Conservation (phyloP, 2,113 vertebrate genomes). For the Scatophagus argus region DNA sequence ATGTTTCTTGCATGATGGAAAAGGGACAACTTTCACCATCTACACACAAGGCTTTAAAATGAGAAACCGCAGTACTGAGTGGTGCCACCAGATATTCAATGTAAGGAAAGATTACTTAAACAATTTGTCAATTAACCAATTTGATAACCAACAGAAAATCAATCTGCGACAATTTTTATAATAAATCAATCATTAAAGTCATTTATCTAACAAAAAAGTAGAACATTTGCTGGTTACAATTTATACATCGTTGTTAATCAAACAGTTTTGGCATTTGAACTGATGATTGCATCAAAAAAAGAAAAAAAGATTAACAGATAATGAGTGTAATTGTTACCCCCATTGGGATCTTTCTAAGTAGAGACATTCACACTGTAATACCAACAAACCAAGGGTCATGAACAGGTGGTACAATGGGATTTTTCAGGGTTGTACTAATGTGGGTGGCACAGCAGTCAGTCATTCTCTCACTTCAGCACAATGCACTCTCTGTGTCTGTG, state of each 20-base stretch:
- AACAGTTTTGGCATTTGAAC: not conserved
- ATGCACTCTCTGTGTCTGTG: constrained; percentile 66
- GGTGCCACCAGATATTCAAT: not conserved
- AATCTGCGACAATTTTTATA: not conserved
- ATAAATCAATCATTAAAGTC: not conserved
- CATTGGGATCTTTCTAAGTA: not conserved
- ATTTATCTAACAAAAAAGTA: not conserved
- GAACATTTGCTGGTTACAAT: not conserved
- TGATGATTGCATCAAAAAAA: not conserved
- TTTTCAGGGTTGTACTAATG: constrained; percentile 42
- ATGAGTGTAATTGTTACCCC: not conserved
- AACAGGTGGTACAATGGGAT: constrained; percentile 58
- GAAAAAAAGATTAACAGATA: not conserved
- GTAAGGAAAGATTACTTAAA: not conserved
- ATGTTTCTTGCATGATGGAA: not conserved
- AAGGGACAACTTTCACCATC: not conserved
- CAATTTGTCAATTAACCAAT: not conserved
- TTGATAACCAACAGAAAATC: not conserved
- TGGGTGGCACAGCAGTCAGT: constrained; percentile 58
- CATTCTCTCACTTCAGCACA: constrained; percentile 65
- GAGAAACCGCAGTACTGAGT: not conserved
- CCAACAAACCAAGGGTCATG: constrained; percentile 33
- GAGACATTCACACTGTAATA: not conserved
- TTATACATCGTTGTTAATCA: not conserved
- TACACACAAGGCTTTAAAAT: not conserved